Conservation (phyloP, 2,113 vertebrate species). For the Zosterops japonicus region DNA sequence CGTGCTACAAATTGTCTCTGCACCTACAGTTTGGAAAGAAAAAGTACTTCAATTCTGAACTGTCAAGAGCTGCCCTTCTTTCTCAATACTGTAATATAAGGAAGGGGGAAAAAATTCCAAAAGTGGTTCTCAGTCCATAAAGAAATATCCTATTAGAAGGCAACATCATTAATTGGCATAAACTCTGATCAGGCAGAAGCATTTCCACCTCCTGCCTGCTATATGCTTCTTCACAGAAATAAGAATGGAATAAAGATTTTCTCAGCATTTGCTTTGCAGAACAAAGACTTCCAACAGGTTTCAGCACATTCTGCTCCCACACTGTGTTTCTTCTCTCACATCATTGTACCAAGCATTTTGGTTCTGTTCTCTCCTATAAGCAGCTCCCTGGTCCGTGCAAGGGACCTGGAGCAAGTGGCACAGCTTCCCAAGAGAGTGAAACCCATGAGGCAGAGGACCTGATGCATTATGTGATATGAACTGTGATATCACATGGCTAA, state of each 20-base stretch:
- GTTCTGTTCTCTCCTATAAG: neutral
- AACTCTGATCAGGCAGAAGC: neutral
- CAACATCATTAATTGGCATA: neutral
- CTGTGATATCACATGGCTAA: too few relatives aligned
- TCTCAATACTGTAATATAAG: neutral
- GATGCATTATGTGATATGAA: rapidly evolving
- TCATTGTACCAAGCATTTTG: neutral
- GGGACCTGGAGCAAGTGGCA: neutral
- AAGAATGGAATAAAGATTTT: neutral
- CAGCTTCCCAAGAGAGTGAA: neutral
- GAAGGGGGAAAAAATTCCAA: rapidly evolving
- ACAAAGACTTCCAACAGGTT: neutral
- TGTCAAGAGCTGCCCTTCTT: neutral
- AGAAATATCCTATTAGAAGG: neutral
- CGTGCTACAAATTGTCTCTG: rapidly evolving
- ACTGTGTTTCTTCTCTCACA: neutral
- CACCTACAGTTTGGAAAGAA: neutral
- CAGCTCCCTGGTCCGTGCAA: neutral
- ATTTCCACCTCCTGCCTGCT: neutral
- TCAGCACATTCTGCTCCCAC: neutral
- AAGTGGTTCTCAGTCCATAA: neutral
- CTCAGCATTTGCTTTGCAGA: neutral
- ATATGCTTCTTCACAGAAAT: neutral
- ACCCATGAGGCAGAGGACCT: neutral
- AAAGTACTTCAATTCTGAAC: neutral